These are phyloP conservation scores for Spilosoma lubricipeda DNA, from an alignment of 2,888 invertebrate genomes.

Conservation along the genomic window DNA sequence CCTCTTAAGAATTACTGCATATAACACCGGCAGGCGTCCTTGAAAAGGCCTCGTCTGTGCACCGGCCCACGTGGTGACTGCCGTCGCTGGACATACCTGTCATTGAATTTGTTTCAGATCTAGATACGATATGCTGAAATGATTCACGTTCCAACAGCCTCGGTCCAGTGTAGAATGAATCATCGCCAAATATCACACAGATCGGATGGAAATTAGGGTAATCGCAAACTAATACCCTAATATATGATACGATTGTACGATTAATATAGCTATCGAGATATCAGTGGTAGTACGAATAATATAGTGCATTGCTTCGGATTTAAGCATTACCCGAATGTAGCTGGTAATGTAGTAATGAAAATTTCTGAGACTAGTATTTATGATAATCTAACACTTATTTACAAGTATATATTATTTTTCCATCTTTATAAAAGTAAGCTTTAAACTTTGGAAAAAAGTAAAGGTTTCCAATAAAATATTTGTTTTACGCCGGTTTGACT, in stretches of 20 bases:
- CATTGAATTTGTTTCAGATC: neutral
- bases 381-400: too few species aligned
- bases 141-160: neutral
- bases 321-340: neutral
- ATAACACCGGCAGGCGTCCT: neutral
- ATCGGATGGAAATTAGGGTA: neutral
- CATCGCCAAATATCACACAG: neutral
- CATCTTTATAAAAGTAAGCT: too few species aligned
- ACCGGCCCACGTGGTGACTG: neutral
- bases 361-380: too few species aligned
- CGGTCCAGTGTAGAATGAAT: neutral
- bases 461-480: too few species aligned
- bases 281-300: neutral
- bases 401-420: too few species aligned
- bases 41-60: neutral
- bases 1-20: neutral
- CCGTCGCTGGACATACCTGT: neutral
- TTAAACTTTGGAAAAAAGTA: too few species aligned
- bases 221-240: neutral
- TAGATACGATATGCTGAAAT: neutral
- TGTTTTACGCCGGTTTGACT: neutral
- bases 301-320: neutral
- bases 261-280: neutral
- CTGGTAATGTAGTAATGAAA: neutral
- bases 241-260: neutral